Percentiles rank a stretch among this genome's conserved stretches.
These are phyloP conservation scores for Dreissena polymorpha DNA, from an alignment of 1,140 invertebrate genomes.

Conservation along the genomic window DNA sequence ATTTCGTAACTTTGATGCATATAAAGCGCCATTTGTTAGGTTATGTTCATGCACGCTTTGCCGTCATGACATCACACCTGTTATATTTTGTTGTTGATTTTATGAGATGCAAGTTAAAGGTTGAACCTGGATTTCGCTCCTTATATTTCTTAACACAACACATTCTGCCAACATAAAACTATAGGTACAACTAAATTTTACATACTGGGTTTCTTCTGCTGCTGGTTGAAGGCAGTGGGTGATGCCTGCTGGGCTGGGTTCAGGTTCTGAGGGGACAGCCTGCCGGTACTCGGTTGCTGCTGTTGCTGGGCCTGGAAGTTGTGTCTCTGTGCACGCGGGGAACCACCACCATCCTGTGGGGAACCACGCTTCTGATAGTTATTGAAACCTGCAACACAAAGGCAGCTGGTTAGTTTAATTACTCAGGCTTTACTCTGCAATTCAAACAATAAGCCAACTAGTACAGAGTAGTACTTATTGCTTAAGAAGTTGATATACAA, in stretches of 20 bases:
- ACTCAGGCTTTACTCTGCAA: conserved; percentile 18
- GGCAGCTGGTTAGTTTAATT: not conserved
- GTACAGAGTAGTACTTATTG: no score
- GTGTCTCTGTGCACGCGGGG: conserved; percentile 54
- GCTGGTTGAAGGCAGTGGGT: conserved; percentile 33
- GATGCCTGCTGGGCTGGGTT: conserved; percentile 37
- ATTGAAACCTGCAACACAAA: conserved; percentile 29
- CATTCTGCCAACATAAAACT: no score
- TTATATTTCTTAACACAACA: no score
- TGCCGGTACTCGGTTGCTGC: conserved; percentile 55
- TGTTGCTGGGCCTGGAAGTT: conserved; percentile 62
- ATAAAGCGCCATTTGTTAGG: no score
- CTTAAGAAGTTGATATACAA: no score
- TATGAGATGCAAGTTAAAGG: no score
- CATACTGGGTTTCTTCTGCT: conserved; percentile 50
- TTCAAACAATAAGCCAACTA: not conserved
- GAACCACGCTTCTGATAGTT: conserved; percentile 55
- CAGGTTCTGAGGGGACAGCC: conserved; percentile 61
- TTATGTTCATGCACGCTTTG: no score
- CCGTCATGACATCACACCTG: no score
- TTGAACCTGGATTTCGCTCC: no score
- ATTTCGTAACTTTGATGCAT: no score
- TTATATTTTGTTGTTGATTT: no score
- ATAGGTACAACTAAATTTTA: no score
- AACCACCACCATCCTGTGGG: conserved; percentile 29